Evolutionary conservation across 2,113 vertebrate species (phyloP).

Genomic region (Cairina moschata): DNA sequence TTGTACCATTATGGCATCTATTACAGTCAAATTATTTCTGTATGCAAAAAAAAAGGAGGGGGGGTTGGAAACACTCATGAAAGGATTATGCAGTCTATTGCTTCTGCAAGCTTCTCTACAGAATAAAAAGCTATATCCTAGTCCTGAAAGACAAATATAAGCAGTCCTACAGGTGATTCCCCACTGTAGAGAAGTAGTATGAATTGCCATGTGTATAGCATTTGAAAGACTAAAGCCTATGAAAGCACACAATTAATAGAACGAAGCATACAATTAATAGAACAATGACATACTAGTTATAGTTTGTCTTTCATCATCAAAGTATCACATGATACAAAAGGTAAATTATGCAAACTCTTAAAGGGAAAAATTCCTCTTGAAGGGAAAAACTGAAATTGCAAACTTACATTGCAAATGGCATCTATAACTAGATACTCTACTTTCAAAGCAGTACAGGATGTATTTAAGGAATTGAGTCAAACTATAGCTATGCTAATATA

Average conservation of each 20-base stretch:
- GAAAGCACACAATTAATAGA: not conserved
- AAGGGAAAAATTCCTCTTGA: not conserved
- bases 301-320: not conserved
- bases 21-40: constrained; percentile 97
- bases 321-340: not conserved
- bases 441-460: not conserved
- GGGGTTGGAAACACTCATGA: not conserved
- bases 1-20: constrained; percentile 90
- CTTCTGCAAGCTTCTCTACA: not conserved
- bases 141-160: not conserved
- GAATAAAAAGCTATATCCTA: not conserved
- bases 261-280: not conserved
- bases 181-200: not conserved
- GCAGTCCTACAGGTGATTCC: not conserved
- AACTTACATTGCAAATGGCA: not conserved
- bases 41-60: not conserved
- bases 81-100: not conserved
- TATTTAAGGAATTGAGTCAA: not conserved
- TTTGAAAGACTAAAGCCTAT: not conserved
- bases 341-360: not conserved
- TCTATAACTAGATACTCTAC: not conserved
- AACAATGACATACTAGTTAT: not conserved
- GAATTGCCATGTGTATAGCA: not conserved
- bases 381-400: not conserved
- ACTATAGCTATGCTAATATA: not conserved